These are phyloP conservation scores for Henricia sp. DNA, from an alignment of 53 echinoderm and acorn worm species.

Conservation along the genomic window DNA sequence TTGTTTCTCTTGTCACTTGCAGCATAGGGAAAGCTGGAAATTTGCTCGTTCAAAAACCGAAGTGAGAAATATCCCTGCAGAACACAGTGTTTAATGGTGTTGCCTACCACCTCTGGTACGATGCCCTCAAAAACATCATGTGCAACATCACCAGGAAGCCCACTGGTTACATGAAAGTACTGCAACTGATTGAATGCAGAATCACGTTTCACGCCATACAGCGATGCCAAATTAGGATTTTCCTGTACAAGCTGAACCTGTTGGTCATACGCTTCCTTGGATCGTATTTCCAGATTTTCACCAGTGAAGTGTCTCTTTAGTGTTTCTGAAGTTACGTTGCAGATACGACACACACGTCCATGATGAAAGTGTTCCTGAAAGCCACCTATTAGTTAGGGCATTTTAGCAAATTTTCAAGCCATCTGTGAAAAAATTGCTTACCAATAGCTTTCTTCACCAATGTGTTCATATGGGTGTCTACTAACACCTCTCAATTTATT, in stretches of 20 bases:
- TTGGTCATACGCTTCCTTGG: conserved; percentile 36
- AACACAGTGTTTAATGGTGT: conserved; percentile 49
- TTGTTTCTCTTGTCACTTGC: conserved; percentile 41
- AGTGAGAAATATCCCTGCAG: conserved; percentile 13
- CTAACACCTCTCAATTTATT: too few relatives aligned
- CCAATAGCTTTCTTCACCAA: too few relatives aligned
- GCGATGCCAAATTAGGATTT: conserved; percentile 25
- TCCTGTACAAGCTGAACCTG: conserved; percentile 39
- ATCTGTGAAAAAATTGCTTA: too few relatives aligned
- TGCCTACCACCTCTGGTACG: conserved; percentile 38
- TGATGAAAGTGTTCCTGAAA: conserved; percentile 50
- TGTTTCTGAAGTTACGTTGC: conserved; percentile 47
- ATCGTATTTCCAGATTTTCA: conserved; percentile 24
- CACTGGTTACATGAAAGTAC: conserved; percentile 58
- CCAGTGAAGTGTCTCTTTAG: conserved; percentile 30
- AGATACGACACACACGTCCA: conserved; percentile 60
- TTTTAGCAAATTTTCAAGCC: too few relatives aligned
- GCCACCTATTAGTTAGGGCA: too few relatives aligned
- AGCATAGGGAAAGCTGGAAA: conserved; percentile 32
- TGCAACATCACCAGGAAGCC: conserved; percentile 44
- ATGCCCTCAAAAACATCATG: conserved; percentile 71
- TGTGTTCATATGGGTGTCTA: too few relatives aligned
- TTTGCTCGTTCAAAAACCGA: conserved; percentile 26
- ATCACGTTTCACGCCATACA: conserved; percentile 67
- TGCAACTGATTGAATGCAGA: conserved; percentile 51